These are phyloP conservation scores for Pycnonotus jocosus DNA, from an alignment of 2,113 vertebrate genomes.

Conservation along the genomic window DNA sequence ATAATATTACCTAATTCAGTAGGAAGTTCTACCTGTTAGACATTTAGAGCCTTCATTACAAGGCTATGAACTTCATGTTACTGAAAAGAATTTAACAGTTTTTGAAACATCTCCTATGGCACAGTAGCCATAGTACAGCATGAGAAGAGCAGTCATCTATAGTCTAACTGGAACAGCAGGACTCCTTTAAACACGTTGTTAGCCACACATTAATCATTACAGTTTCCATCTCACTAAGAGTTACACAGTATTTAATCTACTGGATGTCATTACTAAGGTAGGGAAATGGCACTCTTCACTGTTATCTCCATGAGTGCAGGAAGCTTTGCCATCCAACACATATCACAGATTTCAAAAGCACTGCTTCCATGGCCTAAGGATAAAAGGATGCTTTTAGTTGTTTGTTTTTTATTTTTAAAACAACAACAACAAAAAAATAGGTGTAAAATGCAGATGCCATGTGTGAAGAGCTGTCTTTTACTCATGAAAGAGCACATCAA, in stretches of 20 bases:
- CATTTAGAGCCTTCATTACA: not conserved
- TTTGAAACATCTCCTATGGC: not conserved
- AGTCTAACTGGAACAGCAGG: not conserved
- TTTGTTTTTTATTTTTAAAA: not conserved
- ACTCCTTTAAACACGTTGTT: not conserved
- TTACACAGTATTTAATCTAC: not conserved
- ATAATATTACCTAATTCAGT: not conserved
- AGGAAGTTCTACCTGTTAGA: not conserved
- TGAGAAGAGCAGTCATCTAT: not conserved
- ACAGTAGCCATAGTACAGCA: not conserved
- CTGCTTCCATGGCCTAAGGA: accelerated
- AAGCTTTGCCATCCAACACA: not conserved
- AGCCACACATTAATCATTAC: not conserved
- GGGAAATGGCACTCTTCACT: not conserved
- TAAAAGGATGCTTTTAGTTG: accelerated
- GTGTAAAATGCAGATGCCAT: not conserved
- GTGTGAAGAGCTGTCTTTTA: not conserved
- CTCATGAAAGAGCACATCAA: not conserved
- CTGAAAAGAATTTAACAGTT: not conserved
- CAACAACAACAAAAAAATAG: too few species aligned
- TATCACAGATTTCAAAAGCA: not conserved
- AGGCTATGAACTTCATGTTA: not conserved
- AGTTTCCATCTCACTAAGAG: not conserved
- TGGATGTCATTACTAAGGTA: not conserved
- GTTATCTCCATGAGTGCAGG: not conserved